Percentiles rank a stretch among this genome's conserved stretches.
Conservation (phyloP, 1,140 invertebrate species). For the Glomeris maerens region DNA sequence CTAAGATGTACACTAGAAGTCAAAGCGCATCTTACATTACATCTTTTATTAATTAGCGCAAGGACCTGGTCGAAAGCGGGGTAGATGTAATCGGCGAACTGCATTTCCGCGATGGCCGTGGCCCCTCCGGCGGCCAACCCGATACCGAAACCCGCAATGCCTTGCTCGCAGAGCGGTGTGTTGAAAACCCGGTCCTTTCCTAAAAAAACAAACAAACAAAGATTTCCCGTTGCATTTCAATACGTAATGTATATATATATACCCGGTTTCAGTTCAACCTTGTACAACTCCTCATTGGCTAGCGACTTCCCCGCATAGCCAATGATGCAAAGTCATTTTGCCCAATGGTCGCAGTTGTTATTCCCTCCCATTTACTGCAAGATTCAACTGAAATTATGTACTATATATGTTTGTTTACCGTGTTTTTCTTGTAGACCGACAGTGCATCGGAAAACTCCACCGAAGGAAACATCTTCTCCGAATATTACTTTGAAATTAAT, state of each 20-base stretch:
- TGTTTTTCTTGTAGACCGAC: conserved; percentile 86
- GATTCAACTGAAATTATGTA: not conserved
- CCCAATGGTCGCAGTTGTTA: no score
- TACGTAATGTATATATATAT: no score
- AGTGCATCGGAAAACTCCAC: conserved; percentile 95
- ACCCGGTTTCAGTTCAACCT: no score
- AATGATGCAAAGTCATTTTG: no score
- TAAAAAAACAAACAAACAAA: conserved; percentile 13
- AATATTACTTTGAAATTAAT: conserved; percentile 54
- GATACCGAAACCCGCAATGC: conserved; percentile 94
- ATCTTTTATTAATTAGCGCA: not conserved
- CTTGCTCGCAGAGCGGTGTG: conserved; percentile 94
- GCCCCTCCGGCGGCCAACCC: conserved; percentile 73
- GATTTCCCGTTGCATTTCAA: no score
- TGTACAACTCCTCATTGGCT: no score
- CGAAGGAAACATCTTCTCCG: conserved; percentile 97
- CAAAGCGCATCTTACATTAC: not conserved
- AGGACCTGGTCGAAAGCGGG: conserved; percentile 97
- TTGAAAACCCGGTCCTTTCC: conserved; percentile 84
- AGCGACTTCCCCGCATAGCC: no score
- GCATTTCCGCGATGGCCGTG: conserved; percentile 95
- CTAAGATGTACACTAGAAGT: conserved; percentile 22
- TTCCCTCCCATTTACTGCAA: no score
- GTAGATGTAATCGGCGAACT: conserved; percentile 99
- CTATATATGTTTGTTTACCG: conserved; percentile 36